Base-by-base conservation (phyloP, 2,797 vertebrate genomes). In the Oophaga sylvatica region DNA sequence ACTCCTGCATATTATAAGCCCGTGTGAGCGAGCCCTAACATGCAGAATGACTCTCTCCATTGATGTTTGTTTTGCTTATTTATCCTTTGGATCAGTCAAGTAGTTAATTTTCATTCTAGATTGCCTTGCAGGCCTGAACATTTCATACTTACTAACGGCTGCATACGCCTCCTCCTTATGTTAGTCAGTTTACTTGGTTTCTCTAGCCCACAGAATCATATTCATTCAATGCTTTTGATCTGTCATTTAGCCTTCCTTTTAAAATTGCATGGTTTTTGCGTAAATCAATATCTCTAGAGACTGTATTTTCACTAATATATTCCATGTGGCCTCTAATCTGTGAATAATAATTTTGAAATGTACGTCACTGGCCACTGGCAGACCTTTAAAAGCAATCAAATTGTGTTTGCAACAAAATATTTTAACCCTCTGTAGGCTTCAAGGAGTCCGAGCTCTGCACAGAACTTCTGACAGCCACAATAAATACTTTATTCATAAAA, bases 301-400 rank as follows among this genome's bases (percentile, higher is more conserved):
- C 0, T 62, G 87, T 87, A 89, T 70, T 16, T 89, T 41, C 56
- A 89, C 78, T 90, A 90, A 92, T 81, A 91, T 82, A 88, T 86
- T 92, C 70, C 84, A 87, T 86, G 63, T 86, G 73, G 90, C 56
- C 56, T 84, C 26, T 68, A 89, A 90, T 87, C 78, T 87, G 9
- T 80, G 88, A 91, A 82, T 90, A 91, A 90, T 83, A 90, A 87
- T 93, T 93, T 90, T 89, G 87, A 88, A 59, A 89, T 90, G 79
- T 67, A 84, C 0, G 26, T 88, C 79, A 83, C 20, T 7, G 68
- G 65, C 88, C 82, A 79, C 10, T 85, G 87, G 84, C 80, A 87
- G 71, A 83, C 86, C 78, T 83, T 60, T 87, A 78, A 20, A 87
- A 75, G 63, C 60, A 85, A 85, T 85, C 73, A 77, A 85, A 78